Evolutionary conservation across 2,113 vertebrate genomes (phyloP).

Genomic region (Monopterus albus): DNA sequence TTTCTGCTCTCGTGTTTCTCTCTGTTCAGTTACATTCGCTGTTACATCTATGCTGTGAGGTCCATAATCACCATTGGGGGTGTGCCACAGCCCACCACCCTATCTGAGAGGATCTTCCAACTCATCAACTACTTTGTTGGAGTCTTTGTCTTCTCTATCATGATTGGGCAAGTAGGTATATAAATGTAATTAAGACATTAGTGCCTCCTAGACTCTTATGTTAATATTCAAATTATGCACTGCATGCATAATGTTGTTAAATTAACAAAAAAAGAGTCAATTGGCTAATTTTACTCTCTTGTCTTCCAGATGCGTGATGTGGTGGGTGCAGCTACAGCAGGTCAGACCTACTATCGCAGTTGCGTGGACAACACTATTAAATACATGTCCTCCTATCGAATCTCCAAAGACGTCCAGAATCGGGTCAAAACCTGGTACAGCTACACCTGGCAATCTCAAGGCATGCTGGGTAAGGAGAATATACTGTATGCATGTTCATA

Average conservation of each 20-base stretch:
- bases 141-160: slow-evolving; percentile 96
- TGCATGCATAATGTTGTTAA: too few species aligned
- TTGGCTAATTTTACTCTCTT: not conserved
- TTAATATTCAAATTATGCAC: not conserved
- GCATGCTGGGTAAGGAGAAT: slow-evolving; percentile 94
- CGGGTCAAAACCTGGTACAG: slow-evolving; percentile 97
- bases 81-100: slow-evolving; percentile 88
- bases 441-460: slow-evolving; percentile 97
- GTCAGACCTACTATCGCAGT: slow-evolving; percentile 92
- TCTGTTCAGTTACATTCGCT: slow-evolving; percentile 91
- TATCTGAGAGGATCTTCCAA: slow-evolving; percentile 95
- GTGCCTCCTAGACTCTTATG: not conserved
- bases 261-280: too few species aligned
- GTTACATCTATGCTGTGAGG: slow-evolving; percentile 98
- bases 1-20: too few species aligned
- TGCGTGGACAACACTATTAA: slow-evolving; percentile 97
- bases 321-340: slow-evolving; percentile 92
- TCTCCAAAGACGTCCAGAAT: slow-evolving; percentile 91
- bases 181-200: not conserved
- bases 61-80: slow-evolving; percentile 96
- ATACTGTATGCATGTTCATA: not conserved
- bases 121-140: slow-evolving; percentile 97
- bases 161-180: slow-evolving; percentile 94
- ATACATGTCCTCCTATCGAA: slow-evolving; percentile 96
- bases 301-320: slow-evolving; percentile 93